phyloP scores from a whole-genome alignment of 2,888 invertebrate species.

The Listrodromus nycthemerus region DNA sequence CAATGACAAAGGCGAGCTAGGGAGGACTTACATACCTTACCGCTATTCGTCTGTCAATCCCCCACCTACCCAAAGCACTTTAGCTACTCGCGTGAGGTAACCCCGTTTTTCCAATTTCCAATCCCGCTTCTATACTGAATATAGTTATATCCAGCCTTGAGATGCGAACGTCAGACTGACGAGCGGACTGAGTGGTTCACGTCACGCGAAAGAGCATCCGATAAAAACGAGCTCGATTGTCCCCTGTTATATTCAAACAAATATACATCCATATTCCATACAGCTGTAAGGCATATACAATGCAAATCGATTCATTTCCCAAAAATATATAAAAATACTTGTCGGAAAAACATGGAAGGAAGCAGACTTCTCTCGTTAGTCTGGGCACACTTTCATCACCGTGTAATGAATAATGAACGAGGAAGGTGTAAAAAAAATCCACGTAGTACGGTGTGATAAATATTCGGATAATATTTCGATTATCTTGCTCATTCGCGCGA shows the following conservation, averaged over 20 bases:
- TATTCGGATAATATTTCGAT: conserved; percentile 47
- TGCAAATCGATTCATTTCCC: not conserved
- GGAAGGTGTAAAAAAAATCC: conserved; percentile 1
- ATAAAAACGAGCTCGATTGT: not conserved
- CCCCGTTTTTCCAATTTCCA: conserved; percentile 72
- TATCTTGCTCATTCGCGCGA: conserved; percentile 40
- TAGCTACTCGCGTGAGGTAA: conserved; percentile 65
- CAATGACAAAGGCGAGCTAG: conserved; percentile 44
- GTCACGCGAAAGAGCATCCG: conserved; percentile 67
- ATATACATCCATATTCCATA: not conserved
- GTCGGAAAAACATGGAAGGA: not conserved
- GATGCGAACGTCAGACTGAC: conserved; percentile 18
- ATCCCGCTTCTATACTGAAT: conserved; percentile 65
- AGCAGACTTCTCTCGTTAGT: conserved; percentile 3
- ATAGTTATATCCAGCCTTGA: conserved; percentile 7
- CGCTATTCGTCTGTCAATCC: conserved; percentile 1
- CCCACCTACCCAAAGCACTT: not conserved
- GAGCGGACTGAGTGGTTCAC: conserved; percentile 69
- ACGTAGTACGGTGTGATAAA: conserved; percentile 28
- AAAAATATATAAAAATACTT: not conserved
- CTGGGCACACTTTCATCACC: conserved; percentile 25
- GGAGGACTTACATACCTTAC: conserved; percentile 21
- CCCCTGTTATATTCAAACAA: not conserved
- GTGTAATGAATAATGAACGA: conserved; percentile 43
- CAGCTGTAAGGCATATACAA: not conserved